Evolutionary conservation across 2,797 vertebrate genomes (phyloP).

Genomic region (Crax fasciolata): DNA sequence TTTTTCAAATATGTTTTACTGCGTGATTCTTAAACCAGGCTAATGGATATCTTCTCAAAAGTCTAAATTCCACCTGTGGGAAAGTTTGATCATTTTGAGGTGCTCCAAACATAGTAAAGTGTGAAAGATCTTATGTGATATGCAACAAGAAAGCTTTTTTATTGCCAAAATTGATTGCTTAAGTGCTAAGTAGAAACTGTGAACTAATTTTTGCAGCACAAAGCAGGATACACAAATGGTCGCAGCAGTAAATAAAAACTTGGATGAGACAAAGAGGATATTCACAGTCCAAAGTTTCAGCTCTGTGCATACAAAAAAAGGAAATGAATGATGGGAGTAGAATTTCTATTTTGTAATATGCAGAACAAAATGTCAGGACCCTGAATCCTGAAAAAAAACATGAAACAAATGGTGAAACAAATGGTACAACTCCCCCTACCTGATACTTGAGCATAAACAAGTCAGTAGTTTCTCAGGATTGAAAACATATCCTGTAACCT

Average conservation of each 20-base stretch:
- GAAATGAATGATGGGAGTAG: conserved; percentile 38
- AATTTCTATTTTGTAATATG: conserved; percentile 18
- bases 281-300: conserved; percentile 12
- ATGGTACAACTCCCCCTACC: background rate
- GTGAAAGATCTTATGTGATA: background rate
- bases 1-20: background rate
- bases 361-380: conserved; percentile 75
- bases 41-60: background rate
- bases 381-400: background rate
- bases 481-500: background rate
- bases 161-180: background rate
- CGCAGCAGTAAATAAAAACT: background rate
- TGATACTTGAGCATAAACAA: conserved; percentile 19
- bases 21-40: background rate
- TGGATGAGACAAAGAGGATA: background rate
- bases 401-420: background rate
- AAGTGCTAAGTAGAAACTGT: background rate
- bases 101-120: background rate
- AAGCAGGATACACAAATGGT: background rate
- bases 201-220: background rate
- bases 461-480: background rate
- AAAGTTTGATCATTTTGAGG: background rate
- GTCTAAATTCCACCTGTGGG: background rate
- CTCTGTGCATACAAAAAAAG: background rate
- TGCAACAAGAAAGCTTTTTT: background rate